Base-by-base conservation (phyloP, 2,888 invertebrate species). In the Hypselothyrea guttata region DNA sequence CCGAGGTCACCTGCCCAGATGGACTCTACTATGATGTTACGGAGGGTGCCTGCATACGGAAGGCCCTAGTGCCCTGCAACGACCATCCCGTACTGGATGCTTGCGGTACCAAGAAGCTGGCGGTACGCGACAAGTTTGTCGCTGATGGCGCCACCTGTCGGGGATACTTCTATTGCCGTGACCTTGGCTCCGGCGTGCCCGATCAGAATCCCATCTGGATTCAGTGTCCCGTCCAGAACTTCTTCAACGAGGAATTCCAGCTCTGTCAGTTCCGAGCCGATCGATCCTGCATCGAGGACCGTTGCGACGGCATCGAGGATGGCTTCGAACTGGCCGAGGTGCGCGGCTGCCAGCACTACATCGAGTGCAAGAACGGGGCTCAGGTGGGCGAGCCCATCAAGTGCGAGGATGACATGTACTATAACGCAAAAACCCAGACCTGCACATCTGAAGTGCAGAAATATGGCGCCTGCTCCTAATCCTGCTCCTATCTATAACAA, bases 111-210 rank as follows among this genome's bases (percentile, higher is more conserved):
- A 65, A 58, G 7, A 88, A 88, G 38, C 35, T 79, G 15, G 84
- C 88, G 0, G 57, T 71, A 41, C 74, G 85, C 0, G 42, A 76
- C 54, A 63, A 49, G 9, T 88, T 88, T 49, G 81, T 86, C 0
- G 3, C 48, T 2, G 88, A 88, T 47, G 56, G 69, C 1, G 82
- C 81, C 15, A 86, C 87, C 3, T 88, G 88, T 37, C 74, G 84
- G 8, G 88, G 88, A 0, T 87, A 88, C 44, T 84, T 71, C 48
- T 87, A 75, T 47, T 88, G 88, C 22, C 55, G 52, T 0, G 88
- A 86, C 33, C 16, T 72, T 2, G 87, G 86, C 0, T 69, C 67
- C 0, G 71, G 75, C 7, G 31, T 54, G 1, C 84, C 87, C 0
- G 88, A 88, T 49, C 12, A 56, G 0, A 8, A 56, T 1, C 88